A percentile compares a stretch with the other conserved stretches of the same genome.
phyloP scores from a whole-genome alignment of 2,888 invertebrate species.

The Herminia tarsipennalis region DNA sequence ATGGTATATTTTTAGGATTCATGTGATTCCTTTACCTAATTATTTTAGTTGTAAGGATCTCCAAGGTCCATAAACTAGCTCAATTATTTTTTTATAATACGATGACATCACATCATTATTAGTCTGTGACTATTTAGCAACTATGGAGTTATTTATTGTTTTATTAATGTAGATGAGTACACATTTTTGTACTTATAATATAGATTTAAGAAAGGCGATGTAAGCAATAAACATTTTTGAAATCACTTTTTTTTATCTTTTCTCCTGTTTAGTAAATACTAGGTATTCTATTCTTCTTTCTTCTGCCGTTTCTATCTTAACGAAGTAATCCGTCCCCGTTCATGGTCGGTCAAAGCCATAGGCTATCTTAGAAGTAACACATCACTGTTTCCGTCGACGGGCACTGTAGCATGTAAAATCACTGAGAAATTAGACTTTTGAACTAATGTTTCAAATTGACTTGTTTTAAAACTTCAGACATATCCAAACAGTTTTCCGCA shows the following conservation, averaged over 20 bases:
- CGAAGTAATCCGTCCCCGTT: too few species aligned
- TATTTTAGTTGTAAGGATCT: neutral
- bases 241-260: neutral
- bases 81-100: constrained; percentile 2
- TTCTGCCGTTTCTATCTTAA: too few species aligned
- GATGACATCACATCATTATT: constrained; percentile 3
- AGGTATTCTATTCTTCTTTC: too few species aligned
- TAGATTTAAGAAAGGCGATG: neutral
- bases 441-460: too few species aligned
- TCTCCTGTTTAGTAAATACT: too few species aligned
- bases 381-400: too few species aligned
- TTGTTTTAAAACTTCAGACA: too few species aligned
- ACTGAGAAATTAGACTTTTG: too few species aligned
- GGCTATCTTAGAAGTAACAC: too few species aligned
- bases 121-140: neutral
- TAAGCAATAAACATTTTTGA: neutral
- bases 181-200: constrained; percentile 11
- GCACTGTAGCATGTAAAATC: too few species aligned
- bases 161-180: neutral
- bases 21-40: constrained; percentile 2
- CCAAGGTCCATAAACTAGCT: neutral
- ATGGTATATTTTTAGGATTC: neutral
- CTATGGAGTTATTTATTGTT: neutral
- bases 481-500: too few species aligned
- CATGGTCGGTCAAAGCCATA: too few species aligned